Conservation (phyloP, 37 sponge, comb jelly and placozoan genomes). For the Tethya wilhelma region DNA sequence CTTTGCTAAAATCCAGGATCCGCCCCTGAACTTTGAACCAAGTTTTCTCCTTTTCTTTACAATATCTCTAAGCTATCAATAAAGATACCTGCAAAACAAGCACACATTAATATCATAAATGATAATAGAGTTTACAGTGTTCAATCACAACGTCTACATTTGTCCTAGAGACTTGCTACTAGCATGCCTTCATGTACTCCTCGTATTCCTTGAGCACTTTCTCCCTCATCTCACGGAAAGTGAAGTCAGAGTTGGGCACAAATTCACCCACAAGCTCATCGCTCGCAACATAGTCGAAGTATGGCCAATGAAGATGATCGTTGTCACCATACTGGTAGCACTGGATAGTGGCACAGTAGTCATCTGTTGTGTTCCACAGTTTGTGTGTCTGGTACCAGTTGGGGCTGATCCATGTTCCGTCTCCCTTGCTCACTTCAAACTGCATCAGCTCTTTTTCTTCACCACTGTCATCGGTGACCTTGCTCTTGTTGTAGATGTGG, state of each 20-base stretch:
- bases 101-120: too few relatives aligned
- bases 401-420: slow-evolving; percentile 74
- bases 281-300: slow-evolving; percentile 48
- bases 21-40: too few relatives aligned
- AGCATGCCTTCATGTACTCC: slow-evolving; percentile 12
- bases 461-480: too few relatives aligned
- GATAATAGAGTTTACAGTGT: too few relatives aligned
- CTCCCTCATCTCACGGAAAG: slow-evolving; percentile 22
- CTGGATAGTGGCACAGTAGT: slow-evolving; percentile 74
- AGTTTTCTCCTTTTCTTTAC: too few relatives aligned
- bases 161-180: not conserved
- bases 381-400: slow-evolving; percentile 83
- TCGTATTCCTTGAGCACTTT: slow-evolving; percentile 41
- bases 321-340: slow-evolving; percentile 61
- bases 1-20: too few relatives aligned
- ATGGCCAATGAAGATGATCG: slow-evolving; percentile 55
- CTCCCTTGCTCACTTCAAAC: slow-evolving; percentile 46
- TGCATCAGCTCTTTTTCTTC: slow-evolving; percentile 10
- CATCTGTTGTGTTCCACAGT: slow-evolving; percentile 51
- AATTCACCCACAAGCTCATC: slow-evolving; percentile 31
- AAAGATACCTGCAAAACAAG: too few relatives aligned
- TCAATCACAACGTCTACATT: not conserved
- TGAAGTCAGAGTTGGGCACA: slow-evolving; percentile 50
- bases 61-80: too few relatives aligned
- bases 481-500: slow-evolving; percentile 65